phyloP scores from a whole-genome alignment of 1,140 invertebrate genomes.

The Panulirus ornatus region DNA sequence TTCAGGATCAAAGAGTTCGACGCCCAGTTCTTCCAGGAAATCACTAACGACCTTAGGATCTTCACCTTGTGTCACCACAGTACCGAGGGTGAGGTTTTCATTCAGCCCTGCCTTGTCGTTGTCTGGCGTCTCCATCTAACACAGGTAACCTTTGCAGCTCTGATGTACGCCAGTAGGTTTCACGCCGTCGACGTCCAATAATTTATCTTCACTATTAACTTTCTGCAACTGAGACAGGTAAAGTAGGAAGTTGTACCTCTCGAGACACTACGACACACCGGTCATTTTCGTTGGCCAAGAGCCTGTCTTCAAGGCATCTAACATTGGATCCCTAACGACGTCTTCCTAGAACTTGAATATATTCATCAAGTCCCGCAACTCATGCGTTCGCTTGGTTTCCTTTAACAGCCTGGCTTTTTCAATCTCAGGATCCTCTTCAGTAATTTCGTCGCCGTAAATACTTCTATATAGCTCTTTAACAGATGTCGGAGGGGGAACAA shows the following conservation, averaged over 20 bases:
- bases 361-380: background rate
- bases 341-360: constrained; percentile 26
- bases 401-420: background rate
- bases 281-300: background rate
- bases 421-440: background rate
- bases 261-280: background rate
- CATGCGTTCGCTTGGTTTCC: too few species aligned
- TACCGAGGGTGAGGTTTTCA: constrained; percentile 19
- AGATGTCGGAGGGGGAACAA: too few species aligned
- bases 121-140: constrained; percentile 22
- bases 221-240: constrained; percentile 30
- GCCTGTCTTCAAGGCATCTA: background rate
- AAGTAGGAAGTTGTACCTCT: constrained; percentile 18
- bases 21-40: background rate
- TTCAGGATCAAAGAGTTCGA: background rate
- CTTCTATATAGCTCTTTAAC: background rate
- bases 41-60: background rate
- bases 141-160: background rate
- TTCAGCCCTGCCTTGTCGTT: constrained; percentile 16
- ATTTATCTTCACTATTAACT: constrained; percentile 10
- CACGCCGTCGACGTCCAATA: background rate
- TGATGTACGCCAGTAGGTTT: background rate
- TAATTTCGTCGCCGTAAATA: background rate
- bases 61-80: background rate
- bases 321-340: background rate